A percentile compares a stretch with the other conserved stretches of the same genome.
These are phyloP conservation scores for Venusia cambrica DNA, from an alignment of 2,888 invertebrate genomes.

Conservation along the genomic window DNA sequence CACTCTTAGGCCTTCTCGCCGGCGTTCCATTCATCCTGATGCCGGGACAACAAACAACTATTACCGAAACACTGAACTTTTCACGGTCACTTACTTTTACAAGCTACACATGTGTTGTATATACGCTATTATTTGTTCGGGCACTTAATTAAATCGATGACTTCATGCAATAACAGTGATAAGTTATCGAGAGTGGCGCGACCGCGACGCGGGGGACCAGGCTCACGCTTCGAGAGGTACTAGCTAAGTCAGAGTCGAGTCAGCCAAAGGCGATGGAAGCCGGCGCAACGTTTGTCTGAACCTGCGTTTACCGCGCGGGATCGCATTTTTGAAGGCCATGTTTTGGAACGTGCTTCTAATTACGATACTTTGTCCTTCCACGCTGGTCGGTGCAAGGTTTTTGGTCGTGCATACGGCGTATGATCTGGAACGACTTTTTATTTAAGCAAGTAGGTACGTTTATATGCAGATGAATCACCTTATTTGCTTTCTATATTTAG, in stretches of 20 bases:
- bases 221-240: conserved; percentile 56
- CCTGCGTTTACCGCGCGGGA: conserved; percentile 61
- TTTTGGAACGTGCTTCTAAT: conserved; percentile 40
- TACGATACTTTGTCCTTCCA: conserved; percentile 1
- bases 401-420: background rate
- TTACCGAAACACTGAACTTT: conserved; percentile 64
- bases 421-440: conserved; percentile 23
- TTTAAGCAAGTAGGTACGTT: no score
- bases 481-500: no score
- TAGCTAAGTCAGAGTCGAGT: conserved; percentile 33
- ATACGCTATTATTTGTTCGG: conserved; percentile 24
- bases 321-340: conserved; percentile 70
- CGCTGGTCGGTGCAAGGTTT: conserved; percentile 13
- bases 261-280: conserved; percentile 3
- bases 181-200: conserved; percentile 62
- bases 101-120: conserved; percentile 33
- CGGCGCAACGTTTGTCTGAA: conserved; percentile 7
- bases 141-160: conserved; percentile 73
- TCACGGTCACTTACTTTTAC: conserved; percentile 59
- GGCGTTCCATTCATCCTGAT: conserved; percentile 75
- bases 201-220: conserved; percentile 48
- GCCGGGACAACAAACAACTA: conserved; percentile 59
- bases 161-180: conserved; percentile 74
- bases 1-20: conserved; percentile 70
- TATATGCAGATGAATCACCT: no score